phyloP scores from a whole-genome alignment of 2,113 vertebrate species.

The Pica pica region DNA sequence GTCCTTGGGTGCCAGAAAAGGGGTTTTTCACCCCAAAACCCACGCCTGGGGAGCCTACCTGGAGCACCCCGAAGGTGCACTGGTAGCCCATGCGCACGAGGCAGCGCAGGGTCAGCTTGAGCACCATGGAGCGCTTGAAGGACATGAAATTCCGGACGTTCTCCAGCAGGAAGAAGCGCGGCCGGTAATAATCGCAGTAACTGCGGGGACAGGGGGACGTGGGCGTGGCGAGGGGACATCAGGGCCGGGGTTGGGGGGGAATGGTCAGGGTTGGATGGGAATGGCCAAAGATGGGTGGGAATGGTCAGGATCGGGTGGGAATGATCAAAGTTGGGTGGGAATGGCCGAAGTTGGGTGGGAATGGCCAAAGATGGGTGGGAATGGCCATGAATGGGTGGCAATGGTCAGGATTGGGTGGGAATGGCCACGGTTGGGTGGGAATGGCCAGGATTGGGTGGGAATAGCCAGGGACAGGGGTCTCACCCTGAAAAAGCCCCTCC shows the following conservation, averaged over 20 bases:
- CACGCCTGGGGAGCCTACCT: constrained; percentile 62
- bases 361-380: accelerated
- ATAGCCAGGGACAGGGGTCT: not conserved
- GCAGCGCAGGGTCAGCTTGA: constrained; percentile 93
- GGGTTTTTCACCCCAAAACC: accelerated
- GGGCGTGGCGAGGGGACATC: not conserved
- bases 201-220: constrained; percentile 48
- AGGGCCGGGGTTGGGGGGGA: too few species aligned
- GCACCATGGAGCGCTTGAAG: constrained; percentile 94
- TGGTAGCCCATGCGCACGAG: constrained; percentile 97
- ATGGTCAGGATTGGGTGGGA: accelerated
- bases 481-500: not conserved
- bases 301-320: not conserved
- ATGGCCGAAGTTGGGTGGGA: accelerated
- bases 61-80: constrained; percentile 94
- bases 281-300: too few species aligned
- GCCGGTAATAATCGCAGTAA: constrained; percentile 97
- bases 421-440: not conserved
- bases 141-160: constrained; percentile 96
- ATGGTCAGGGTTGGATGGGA: not conserved
- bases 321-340: not conserved
- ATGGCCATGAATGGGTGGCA: not conserved
- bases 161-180: constrained; percentile 92
- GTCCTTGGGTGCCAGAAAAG: accelerated
- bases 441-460: not conserved